Percentiles rank a stretch among this genome's conserved stretches.
Conservation (phyloP, 2,113 vertebrate species). For the Pygoscelis adeliae region DNA sequence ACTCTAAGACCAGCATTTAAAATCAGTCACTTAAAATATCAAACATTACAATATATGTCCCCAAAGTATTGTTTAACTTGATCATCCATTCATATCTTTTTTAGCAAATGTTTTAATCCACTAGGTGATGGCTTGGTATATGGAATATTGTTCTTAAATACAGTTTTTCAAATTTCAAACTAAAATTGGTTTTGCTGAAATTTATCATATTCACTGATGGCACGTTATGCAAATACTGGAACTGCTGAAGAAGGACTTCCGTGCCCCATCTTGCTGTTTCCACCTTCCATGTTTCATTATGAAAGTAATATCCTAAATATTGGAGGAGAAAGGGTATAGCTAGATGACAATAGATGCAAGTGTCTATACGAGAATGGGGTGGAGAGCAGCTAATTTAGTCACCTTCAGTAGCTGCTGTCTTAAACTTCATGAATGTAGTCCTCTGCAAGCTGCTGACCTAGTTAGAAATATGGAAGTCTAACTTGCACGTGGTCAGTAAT, state of each 20-base stretch:
- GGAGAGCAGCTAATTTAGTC: not conserved
- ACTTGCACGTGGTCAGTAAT: not conserved
- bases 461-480: not conserved
- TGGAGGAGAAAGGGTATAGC: not conserved
- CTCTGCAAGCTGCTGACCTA: not conserved
- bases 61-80: not conserved
- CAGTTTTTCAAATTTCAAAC: not conserved
- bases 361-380: not conserved
- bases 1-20: not conserved
- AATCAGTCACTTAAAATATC: not conserved
- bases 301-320: not conserved
- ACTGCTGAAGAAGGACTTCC: not conserved
- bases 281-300: not conserved
- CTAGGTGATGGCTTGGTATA: not conserved
- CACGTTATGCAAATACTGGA: not conserved
- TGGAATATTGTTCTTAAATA: not conserved
- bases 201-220: not conserved
- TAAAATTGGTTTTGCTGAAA: not conserved
- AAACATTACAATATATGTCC: not conserved
- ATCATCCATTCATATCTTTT: not conserved
- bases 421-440: not conserved
- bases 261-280: not conserved
- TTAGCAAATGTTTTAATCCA: not conserved
- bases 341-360: not conserved
- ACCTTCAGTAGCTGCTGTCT: not conserved